Conservation (phyloP, 2,888 invertebrate species). For the Cosmorhoe ocellata region DNA sequence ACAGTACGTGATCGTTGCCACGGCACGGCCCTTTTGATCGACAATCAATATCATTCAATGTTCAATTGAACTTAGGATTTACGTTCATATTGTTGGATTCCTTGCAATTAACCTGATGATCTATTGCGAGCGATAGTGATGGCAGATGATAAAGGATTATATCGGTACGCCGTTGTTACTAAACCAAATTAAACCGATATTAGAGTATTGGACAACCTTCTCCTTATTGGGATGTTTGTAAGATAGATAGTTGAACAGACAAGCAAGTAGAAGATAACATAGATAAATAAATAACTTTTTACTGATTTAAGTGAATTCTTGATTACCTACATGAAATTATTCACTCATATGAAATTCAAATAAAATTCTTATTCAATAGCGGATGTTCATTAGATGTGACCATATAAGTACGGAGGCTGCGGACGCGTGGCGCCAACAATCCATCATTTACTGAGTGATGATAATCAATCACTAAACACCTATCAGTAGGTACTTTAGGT, state of each 20-base stretch:
- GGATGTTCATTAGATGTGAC: slow-evolving; percentile 45
- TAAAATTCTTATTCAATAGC: slow-evolving; percentile 37
- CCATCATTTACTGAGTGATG: slow-evolving; percentile 45
- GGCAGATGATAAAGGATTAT: slow-evolving; percentile 9
- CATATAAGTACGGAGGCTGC: slow-evolving; percentile 49
- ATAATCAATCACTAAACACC: slow-evolving; percentile 39
- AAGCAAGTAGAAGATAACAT: no score
- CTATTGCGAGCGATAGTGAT: slow-evolving; percentile 38
- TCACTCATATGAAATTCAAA: slow-evolving; percentile 36
- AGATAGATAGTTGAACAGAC: no score
- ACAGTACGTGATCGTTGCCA: slow-evolving; percentile 55
- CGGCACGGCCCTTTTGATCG: slow-evolving; percentile 64
- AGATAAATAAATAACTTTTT: no score
- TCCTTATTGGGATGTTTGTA: no score
- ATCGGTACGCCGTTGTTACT: no score
- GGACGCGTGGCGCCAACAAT: slow-evolving; percentile 59
- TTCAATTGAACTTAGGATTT: slow-evolving; percentile 70
- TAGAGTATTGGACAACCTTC: no score
- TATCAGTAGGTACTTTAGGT: slow-evolving; percentile 29
- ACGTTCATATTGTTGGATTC: slow-evolving; percentile 66
- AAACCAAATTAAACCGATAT: no score
- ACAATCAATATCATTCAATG: slow-evolving; percentile 63
- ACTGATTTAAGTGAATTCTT: slow-evolving; percentile 1
- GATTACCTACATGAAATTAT: no score
- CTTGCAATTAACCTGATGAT: slow-evolving; percentile 56